Evolutionary conservation across 2,888 invertebrate genomes (phyloP).

Genomic region (Watsonalla cultraria): DNA sequence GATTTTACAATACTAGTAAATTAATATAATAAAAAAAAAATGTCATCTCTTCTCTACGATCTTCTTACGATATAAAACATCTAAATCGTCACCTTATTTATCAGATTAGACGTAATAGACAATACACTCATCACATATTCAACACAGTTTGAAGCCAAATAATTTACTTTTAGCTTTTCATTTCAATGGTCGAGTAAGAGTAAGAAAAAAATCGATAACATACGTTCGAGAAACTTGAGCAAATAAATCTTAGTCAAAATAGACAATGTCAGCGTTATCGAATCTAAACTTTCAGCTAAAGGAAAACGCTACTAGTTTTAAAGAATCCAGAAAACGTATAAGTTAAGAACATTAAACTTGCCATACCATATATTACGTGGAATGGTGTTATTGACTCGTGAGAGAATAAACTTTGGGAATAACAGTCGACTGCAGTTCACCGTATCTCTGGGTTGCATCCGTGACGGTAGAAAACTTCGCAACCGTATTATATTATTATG

Average conservation of each 20-base stretch:
- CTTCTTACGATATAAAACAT: too few species aligned
- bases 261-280: neutral
- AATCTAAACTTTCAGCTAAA: neutral
- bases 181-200: too few species aligned
- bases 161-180: too few species aligned
- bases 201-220: too few species aligned
- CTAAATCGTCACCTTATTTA: too few species aligned
- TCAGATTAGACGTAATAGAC: too few species aligned
- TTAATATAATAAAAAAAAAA: too few species aligned
- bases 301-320: neutral
- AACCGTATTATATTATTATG: neutral
- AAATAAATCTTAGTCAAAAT: neutral
- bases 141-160: too few species aligned
- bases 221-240: too few species aligned
- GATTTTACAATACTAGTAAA: too few species aligned
- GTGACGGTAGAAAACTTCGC: neutral
- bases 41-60: too few species aligned
- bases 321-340: constrained; percentile 16
- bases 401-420: constrained; percentile 52
- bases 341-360: constrained; percentile 28
- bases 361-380: constrained; percentile 48
- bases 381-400: constrained; percentile 71
- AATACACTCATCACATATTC: too few species aligned
- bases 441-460: constrained; percentile 15
- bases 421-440: constrained; percentile 40